Percentiles rank a stretch among this genome's conserved stretches.
phyloP scores from a whole-genome alignment of 2,797 vertebrate species.

The Tachyglossus aculeatus region DNA sequence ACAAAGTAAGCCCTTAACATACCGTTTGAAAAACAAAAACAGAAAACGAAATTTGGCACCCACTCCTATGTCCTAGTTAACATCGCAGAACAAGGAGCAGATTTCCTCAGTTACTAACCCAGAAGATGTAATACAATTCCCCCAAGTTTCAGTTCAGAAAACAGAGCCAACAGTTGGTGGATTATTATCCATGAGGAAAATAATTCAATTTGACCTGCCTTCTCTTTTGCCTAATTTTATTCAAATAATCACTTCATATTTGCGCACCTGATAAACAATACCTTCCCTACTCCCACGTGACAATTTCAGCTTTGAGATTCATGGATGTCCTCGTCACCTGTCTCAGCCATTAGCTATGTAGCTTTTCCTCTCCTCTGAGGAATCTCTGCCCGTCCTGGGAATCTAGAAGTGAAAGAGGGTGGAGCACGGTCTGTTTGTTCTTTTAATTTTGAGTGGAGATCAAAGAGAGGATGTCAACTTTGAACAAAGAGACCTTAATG shows the following conservation, averaged over 20 bases:
- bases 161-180: neutral
- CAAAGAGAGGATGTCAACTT: constrained; percentile 48
- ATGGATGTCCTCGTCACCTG: constrained; percentile 5
- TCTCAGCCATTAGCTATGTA: constrained; percentile 32
- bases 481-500: constrained; percentile 56
- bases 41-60: too few species aligned
- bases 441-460: constrained; percentile 33
- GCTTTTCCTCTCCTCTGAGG: constrained; percentile 15
- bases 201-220: neutral
- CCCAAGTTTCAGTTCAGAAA: neutral
- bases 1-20: too few species aligned
- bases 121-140: too few species aligned
- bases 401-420: neutral
- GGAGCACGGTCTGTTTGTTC: constrained; percentile 57
- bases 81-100: too few species aligned
- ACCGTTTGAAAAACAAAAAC: too few species aligned
- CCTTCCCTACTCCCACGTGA: neutral
- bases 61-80: too few species aligned
- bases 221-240: neutral
- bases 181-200: neutral
- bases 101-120: too few species aligned
- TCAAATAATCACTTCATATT: neutral
- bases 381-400: too few species aligned
- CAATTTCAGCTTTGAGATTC: constrained; percentile 12
- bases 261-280: neutral